phyloP scores from a whole-genome alignment of 2,888 invertebrate genomes.

The Heliconius charithonia region DNA sequence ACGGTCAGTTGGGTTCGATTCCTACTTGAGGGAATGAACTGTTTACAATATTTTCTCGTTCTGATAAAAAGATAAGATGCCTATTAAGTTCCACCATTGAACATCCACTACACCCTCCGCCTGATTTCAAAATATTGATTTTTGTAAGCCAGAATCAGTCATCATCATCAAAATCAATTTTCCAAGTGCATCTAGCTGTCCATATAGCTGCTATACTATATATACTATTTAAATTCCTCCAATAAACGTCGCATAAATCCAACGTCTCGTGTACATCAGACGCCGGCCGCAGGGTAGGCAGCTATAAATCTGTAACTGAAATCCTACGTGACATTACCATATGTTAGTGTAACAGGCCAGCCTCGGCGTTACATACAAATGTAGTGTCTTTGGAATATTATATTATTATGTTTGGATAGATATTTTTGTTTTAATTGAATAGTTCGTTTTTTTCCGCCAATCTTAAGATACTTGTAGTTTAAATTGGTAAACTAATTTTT shows the following conservation, averaged over 20 bases:
- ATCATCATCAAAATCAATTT: constrained; percentile 21
- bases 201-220: constrained; percentile 8
- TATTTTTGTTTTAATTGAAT: too few relatives aligned
- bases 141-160: background rate
- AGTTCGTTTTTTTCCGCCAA: too few relatives aligned
- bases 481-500: too few relatives aligned
- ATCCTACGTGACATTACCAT: constrained; percentile 57
- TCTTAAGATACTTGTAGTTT: too few relatives aligned
- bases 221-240: constrained; percentile 57
- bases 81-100: background rate
- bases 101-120: background rate
- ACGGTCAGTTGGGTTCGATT: too few relatives aligned
- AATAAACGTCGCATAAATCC: constrained; percentile 70
- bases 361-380: constrained; percentile 31
- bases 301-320: constrained; percentile 69
- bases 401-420: background rate
- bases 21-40: background rate
- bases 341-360: constrained; percentile 54
- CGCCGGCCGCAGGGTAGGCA: constrained; percentile 62
- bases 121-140: background rate
- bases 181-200: constrained; percentile 1
- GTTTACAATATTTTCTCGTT: too few relatives aligned
- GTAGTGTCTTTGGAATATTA: constrained; percentile 14
- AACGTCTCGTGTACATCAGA: constrained; percentile 47
- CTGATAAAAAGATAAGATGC: too few relatives aligned